phyloP scores from a whole-genome alignment of 1,140 invertebrate species.

The Varroa destructor region DNA sequence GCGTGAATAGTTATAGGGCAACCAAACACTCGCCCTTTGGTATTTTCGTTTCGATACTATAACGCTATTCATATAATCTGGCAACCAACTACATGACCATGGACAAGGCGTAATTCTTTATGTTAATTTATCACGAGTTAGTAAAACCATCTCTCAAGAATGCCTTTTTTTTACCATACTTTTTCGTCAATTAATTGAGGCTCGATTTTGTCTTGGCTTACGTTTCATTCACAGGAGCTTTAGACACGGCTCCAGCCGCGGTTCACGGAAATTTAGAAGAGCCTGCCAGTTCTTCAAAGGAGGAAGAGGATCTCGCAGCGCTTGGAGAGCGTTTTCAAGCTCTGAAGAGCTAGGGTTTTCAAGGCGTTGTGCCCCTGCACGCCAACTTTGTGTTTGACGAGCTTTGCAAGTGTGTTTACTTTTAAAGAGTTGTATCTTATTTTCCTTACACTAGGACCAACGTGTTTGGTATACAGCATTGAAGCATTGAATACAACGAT shows the following conservation, averaged over 20 bases:
- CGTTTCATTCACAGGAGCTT: conserved; percentile 45
- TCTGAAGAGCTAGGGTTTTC: conserved; percentile 53
- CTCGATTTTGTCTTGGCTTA: not conserved
- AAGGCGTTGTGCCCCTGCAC: too few species aligned
- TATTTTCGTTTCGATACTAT: not conserved
- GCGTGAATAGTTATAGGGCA: not conserved
- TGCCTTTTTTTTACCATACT: too few species aligned
- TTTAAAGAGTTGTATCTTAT: too few species aligned
- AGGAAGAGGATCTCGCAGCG: conserved; percentile 63
- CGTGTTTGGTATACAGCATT: too few species aligned
- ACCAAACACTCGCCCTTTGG: conserved; percentile 2
- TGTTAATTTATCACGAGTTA: too few species aligned
- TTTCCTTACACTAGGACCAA: too few species aligned
- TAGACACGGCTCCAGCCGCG: conserved; percentile 68
- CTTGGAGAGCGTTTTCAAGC: conserved; percentile 72
- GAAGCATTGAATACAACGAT: too few species aligned
- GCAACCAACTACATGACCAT: not conserved
- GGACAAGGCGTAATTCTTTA: not conserved
- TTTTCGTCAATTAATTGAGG: not conserved
- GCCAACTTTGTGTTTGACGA: too few species aligned
- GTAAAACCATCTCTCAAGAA: too few species aligned
- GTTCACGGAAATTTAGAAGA: conserved; percentile 41
- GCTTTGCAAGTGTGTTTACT: too few species aligned
- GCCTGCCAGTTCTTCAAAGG: conserved; percentile 49
- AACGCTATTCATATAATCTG: too few species aligned